Percentiles rank a stretch among this genome's conserved stretches.
These are phyloP conservation scores for Entosphenus tridentatus DNA, from an alignment of 2,113 vertebrate genomes.

Conservation along the genomic window DNA sequence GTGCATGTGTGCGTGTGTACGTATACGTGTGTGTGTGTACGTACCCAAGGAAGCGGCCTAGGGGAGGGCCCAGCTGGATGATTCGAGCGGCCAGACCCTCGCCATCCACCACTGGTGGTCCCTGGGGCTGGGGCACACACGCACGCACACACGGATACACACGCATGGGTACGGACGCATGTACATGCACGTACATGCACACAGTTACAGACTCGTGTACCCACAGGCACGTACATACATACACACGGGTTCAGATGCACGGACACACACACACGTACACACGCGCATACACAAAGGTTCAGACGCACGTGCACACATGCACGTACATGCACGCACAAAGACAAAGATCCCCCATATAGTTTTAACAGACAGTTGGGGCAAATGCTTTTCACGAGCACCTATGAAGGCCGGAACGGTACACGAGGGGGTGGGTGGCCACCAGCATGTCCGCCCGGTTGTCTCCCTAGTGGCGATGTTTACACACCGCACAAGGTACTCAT, in stretches of 20 bases:
- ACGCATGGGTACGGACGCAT: background rate
- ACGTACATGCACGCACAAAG: no score
- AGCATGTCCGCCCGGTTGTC: no score
- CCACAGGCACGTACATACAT: background rate
- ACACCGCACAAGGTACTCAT: no score
- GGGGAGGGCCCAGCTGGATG: conserved; percentile 5
- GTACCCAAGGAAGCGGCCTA: conserved; percentile 1
- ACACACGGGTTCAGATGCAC: background rate
- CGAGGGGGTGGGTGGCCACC: no score
- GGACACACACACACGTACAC: background rate
- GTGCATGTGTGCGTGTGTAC: no score
- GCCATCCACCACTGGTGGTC: background rate
- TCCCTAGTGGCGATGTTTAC: no score
- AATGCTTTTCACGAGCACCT: no score
- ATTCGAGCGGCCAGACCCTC: background rate
- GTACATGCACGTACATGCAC: background rate
- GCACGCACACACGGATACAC: background rate
- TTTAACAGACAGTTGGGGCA: no score
- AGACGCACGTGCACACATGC: background rate
- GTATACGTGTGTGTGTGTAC: background rate
- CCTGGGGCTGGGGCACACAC: background rate
- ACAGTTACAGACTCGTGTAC: background rate
- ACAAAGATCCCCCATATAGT: no score
- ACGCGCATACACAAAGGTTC: background rate
- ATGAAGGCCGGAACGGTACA: no score